Base-by-base conservation (phyloP, 1,140 invertebrate genomes). In the Drosophila littoralis region DNA sequence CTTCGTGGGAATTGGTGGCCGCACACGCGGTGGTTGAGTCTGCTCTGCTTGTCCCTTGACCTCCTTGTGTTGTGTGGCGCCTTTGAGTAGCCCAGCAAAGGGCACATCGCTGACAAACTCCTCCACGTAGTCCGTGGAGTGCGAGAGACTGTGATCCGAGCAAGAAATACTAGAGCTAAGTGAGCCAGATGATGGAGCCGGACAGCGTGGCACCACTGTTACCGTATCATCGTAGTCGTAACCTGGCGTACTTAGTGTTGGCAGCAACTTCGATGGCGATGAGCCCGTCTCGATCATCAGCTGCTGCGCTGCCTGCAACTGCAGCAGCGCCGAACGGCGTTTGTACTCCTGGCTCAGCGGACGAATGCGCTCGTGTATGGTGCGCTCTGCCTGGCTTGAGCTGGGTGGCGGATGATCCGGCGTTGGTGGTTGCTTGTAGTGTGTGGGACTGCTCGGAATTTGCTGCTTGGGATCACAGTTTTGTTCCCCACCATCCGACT, bases 401-500 rank as follows among this genome's bases (percentile, higher is more conserved):
- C 97, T 97, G 0, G 98, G 98, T 6, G 98, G 98, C 5, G 97
- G 97, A 93, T 98, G 97, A 85, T 98, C 97, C 0, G 98, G 97
- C 4, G 97, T 99, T 0, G 97, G 97, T 5, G 97, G 97, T 93
- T 98, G 97, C 52, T 95, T 94, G 84, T 98, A 98, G 86, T 98
- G 96, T 6, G 97, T 97, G 1, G 97, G 97, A 75, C 97, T 97
- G 79, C 48, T 96, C 93, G 93, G 94, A 93, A 75, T 91, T 54
- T 91, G 82, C 33, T 86, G 85, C 46, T 91, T 90, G 48, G 78
- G 45, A 51, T 81, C 78, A 46, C 79, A 81, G 50, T 88, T 90
- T 9, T 79, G 78, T 1, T 84, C 90, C 1, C 52, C 77, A 17
- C 70, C 71, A 5, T 75, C 82, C 7, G 79, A 15, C 22, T 84